Evolutionary conservation across 1,140 invertebrate genomes (phyloP).

Genomic region (Cotesia glomerata): DNA sequence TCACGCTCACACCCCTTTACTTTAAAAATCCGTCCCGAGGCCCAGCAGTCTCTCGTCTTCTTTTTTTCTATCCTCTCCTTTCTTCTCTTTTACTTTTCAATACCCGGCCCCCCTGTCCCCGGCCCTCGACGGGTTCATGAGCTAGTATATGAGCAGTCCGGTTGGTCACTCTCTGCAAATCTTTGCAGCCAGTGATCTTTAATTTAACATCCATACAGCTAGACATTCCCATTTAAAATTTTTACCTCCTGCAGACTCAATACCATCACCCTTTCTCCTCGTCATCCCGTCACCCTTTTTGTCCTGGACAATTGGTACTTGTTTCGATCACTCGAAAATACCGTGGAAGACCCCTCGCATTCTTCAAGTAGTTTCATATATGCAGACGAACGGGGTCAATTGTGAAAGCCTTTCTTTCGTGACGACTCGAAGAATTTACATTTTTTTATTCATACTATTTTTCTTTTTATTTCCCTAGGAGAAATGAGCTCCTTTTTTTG

Average conservation of each 20-base stretch:
- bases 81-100: conserved; percentile 1
- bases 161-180: conserved; percentile 25
- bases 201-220: conserved; percentile 39
- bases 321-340: conserved; percentile 28
- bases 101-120: not conserved
- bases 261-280: conserved; percentile 30
- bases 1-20: conserved; percentile 52
- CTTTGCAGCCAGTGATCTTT: conserved; percentile 21
- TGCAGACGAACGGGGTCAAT: conserved; percentile 50
- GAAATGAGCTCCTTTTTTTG: no score
- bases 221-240: not conserved
- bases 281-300: conserved; percentile 6
- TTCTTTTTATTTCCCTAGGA: conserved; percentile 6
- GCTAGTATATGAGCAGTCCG: conserved; percentile 5
- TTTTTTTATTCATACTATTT: conserved; percentile 37
- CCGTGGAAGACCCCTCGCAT: conserved; percentile 24
- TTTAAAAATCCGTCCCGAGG: conserved; percentile 8
- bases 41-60: conserved; percentile 3
- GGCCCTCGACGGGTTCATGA: conserved; percentile 2
- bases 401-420: conserved; percentile 42
- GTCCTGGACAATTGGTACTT: conserved; percentile 28
- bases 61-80: not conserved
- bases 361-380: conserved; percentile 31
- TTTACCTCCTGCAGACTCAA: conserved; percentile 34
- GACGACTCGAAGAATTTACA: not conserved